Conservation (phyloP, 2,797 vertebrate species). For the Melanotaenia pygmaea region DNA sequence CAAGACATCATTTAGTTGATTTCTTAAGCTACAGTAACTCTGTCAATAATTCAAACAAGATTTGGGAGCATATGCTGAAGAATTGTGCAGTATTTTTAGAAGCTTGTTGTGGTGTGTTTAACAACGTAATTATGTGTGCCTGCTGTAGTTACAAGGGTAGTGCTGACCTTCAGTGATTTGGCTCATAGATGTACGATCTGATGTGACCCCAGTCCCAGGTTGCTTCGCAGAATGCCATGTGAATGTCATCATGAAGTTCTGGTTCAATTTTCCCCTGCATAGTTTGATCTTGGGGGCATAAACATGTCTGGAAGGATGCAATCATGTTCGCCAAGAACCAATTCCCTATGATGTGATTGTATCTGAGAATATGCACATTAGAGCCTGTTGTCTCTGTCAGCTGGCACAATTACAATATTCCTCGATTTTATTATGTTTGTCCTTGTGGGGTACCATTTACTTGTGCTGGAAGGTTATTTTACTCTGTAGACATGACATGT, state of each 20-base stretch:
- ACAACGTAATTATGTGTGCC: neutral
- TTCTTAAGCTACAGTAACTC: neutral
- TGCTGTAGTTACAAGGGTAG: neutral
- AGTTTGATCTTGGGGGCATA: constrained; percentile 51
- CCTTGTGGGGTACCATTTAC: constrained; percentile 25
- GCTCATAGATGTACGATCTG: constrained; percentile 18
- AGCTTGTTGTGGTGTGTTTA: neutral
- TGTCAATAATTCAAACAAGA: neutral
- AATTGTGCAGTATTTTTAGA: constrained; percentile 4
- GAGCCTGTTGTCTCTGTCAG: constrained; percentile 43
- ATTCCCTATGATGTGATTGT: constrained; percentile 77
- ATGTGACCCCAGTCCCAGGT: constrained; percentile 16
- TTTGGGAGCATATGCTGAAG: neutral
- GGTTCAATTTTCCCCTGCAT: constrained; percentile 41
- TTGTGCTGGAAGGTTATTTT: constrained; percentile 8
- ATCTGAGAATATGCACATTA: constrained; percentile 73
- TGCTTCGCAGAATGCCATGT: constrained; percentile 18
- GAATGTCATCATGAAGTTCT: constrained; percentile 50
- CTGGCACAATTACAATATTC: constrained; percentile 50
- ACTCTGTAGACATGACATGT: neutral
- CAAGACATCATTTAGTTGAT: neutral
- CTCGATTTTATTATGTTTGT: constrained; percentile 47
- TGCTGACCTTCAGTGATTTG: constrained; percentile 20
- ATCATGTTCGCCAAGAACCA: constrained; percentile 75
- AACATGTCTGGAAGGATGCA: constrained; percentile 72